These are phyloP conservation scores for Gorsachius goisagi DNA, from an alignment of 2,113 vertebrate species.

Conservation along the genomic window DNA sequence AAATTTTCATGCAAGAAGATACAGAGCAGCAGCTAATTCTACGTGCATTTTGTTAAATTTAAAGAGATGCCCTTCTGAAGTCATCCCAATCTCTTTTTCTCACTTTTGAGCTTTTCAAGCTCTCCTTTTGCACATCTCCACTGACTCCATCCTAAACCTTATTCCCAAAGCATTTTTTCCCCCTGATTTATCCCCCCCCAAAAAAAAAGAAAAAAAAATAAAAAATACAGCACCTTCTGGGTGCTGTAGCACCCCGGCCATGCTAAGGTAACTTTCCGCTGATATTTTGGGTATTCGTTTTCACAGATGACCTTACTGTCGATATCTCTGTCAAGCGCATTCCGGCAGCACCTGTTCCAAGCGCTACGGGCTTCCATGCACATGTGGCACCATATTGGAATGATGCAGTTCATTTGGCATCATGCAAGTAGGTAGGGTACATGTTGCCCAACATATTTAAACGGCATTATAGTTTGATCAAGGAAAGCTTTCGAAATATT, in stretches of 20 bases:
- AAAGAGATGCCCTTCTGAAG: neutral
- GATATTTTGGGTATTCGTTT: slow-evolving; percentile 35
- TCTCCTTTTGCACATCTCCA: neutral
- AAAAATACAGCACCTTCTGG: accelerated
- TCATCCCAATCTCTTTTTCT: neutral
- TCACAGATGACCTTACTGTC: slow-evolving; percentile 71
- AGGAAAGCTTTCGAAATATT: slow-evolving; percentile 28
- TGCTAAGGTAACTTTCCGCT: neutral
- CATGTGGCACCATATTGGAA: slow-evolving; percentile 90
- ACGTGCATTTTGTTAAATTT: neutral
- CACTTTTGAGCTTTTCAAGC: neutral
- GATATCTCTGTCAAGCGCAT: slow-evolving; percentile 60
- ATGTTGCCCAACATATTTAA: slow-evolving; percentile 55
- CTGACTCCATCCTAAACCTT: neutral
- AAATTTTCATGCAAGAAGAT: neutral
- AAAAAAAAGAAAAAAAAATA: neutral
- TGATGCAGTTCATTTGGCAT: slow-evolving; percentile 84
- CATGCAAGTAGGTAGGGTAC: slow-evolving; percentile 76
- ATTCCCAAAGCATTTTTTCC: neutral
- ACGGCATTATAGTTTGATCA: neutral
- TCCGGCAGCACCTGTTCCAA: slow-evolving; percentile 82
- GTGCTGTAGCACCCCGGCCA: accelerated
- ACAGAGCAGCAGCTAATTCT: neutral
- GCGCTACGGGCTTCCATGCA: slow-evolving; percentile 74
- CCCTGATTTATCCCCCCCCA: neutral